Conservation (phyloP, 2,797 vertebrate species). For the Tenualosa thibaudeaui region DNA sequence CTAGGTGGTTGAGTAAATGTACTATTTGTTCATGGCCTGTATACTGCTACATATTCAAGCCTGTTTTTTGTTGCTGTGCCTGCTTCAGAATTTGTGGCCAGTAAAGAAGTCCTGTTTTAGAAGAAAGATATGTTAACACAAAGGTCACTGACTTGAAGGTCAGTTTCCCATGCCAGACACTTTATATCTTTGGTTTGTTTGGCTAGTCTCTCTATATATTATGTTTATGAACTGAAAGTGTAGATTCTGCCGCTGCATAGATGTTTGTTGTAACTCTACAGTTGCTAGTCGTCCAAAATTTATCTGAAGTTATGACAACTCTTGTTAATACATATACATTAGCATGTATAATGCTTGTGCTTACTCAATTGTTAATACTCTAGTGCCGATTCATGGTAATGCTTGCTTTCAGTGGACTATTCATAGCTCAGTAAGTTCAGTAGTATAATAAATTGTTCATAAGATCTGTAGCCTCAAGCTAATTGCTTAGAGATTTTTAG, state of each 20-base stretch:
- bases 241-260: not conserved
- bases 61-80: not conserved
- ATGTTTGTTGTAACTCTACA: not conserved
- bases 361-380: not conserved
- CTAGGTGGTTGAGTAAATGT: not conserved
- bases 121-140: not conserved
- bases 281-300: not conserved
- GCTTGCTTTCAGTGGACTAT: not conserved
- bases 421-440: not conserved
- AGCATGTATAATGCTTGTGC: not conserved
- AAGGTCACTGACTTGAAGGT: constrained; percentile 3
- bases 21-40: not conserved
- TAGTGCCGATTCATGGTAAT: not conserved
- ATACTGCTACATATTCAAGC: not conserved
- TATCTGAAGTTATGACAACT: not conserved
- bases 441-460: not conserved
- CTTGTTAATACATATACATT: no score
- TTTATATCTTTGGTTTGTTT: not conserved
- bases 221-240: not conserved
- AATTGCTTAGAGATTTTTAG: not conserved
- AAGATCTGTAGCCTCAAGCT: not conserved
- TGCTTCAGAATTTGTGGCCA: not conserved
- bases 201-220: no score
- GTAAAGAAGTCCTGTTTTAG: not conserved
- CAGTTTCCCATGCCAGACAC: not conserved